Evolutionary conservation across 1,140 invertebrate species (phyloP).

Genomic region (Geopemphigus sp.): DNA sequence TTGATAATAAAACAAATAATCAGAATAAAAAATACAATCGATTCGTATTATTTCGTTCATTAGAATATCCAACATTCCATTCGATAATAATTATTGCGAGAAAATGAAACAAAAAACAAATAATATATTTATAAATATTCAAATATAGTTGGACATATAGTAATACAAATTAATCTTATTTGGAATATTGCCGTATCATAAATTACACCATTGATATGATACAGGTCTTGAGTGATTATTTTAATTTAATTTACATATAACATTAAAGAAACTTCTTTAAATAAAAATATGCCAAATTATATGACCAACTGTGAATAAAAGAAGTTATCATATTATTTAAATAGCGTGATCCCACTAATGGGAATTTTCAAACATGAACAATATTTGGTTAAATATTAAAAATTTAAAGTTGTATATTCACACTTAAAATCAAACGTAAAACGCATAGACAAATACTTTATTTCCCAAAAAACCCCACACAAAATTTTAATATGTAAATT

Average conservation of each 20-base stretch:
- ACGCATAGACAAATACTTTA: too few relatives aligned
- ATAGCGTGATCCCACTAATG: neutral
- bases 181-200: too few relatives aligned
- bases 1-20: neutral
- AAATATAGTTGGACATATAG: too few relatives aligned
- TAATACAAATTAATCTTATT: too few relatives aligned
- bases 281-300: neutral
- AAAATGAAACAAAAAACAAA: too few relatives aligned
- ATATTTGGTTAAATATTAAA: too few relatives aligned
- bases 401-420: too few relatives aligned
- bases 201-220: too few relatives aligned
- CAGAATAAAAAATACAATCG: conserved; percentile 4
- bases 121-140: too few relatives aligned
- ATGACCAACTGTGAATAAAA: neutral
- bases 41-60: neutral
- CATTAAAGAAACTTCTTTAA: neutral
- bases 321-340: neutral
- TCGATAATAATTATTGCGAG: neutral
- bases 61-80: neutral
- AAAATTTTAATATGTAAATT: too few relatives aligned
- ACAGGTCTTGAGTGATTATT: neutral
- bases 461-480: too few relatives aligned
- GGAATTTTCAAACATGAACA: neutral
- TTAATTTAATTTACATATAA: neutral
- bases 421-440: too few relatives aligned